Evolutionary conservation across 2,797 vertebrate genomes (phyloP), one percentile per base, ranked within the genome.

Genomic region (Poeciliopsis paucimaculata): DNA sequence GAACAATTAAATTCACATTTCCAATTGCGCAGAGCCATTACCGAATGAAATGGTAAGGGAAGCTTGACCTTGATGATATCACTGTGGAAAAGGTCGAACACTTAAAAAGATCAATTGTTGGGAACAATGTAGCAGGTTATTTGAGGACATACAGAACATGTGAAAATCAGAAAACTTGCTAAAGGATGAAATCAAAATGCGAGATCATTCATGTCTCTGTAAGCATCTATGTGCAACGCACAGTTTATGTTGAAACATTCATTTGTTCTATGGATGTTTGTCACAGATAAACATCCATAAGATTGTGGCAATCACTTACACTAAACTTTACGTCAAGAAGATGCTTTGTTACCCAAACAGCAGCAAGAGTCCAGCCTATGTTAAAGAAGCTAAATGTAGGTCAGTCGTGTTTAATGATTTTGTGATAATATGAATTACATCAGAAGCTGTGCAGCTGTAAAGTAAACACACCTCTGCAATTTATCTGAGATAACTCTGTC

Each of bases 371-470:
- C 64, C 71, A 78, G 81, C 78, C 74, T 73, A 75, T 82, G 80
- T 73, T 82, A 80, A 72, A 73, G n/a, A 36, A 75, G 28, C 47
- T 81, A 74, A 80, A 91, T 80, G 78, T 86, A 77, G 86, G 84
- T 79, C 87, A 86, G 75, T 1, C 4, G 28, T 71, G 86, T 73
- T 49, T 72, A 77, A 86, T 12, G 77, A 26, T 12, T 77, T 78
- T 78, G 64, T 47, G 68, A 68, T 80, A 85, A 83, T 77, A 80
- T 83, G 73, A 79, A 70, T 26, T 77, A 77, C 74, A 85, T 78
- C 83, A 90, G 87, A 90, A 88, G 82, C 87, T 49, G 53, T 82
- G 82, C 91, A 93, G 89, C 91, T 94, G 91, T 87, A 90, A 89
- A 82, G 81, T 93, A 93, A 93, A 94, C 93, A 91, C 66, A 88